Base-by-base conservation (phyloP, 64 coral and sea anemone species). In the Dendrophyllia cribrosa region DNA sequence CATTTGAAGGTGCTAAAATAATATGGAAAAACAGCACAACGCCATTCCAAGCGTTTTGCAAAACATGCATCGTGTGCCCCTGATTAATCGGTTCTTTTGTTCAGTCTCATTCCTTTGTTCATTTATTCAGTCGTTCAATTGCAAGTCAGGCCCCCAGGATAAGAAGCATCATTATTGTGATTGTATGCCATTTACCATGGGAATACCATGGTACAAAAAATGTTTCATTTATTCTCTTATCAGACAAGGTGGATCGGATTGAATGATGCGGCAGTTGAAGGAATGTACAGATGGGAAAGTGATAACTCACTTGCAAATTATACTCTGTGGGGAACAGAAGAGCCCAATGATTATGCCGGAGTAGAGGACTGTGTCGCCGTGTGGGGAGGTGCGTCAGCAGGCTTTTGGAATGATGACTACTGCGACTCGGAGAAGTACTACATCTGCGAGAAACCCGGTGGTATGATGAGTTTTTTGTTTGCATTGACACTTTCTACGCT, bases 381-480 rank as follows among this genome's bases (percentile, higher is more conserved):
- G n/a, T 87, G 56, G 53, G 66, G 47, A 16, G 91, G 88, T 12
- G 43, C 6, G 9, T 72, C 69, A 61, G 88, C 80, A 15, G 95
- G 95, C 61, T 91, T 60, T 45, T 97, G 95, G 95, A 97, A 97
- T 91, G 95, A 97, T 46, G 79, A 97, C 20, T 89, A 76, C 49
- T 97, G 95, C 20, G 82, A 87, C 49, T 72, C 91, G 65, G 81
- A 88, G 34, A 86, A 80, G 23, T 55, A 93, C n/a, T 97, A 77
- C 83, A 94, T 97, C 64, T 97, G 95, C 77, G 95, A 97, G 89
- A 97, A 94, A 87, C 87, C 91, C 12, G 64, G 58, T 49, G 95
- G 95, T 97, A 90, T 58, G 92, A 20, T 22, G 25, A 12, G 25
- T 47, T 9, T 19, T 13, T 24, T 73, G 43, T 48, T 87, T 59